Evolutionary conservation across 2,888 invertebrate genomes (phyloP), one percentile per base, ranked within the genome.

Genomic region (Scaeva pyrastri): DNA sequence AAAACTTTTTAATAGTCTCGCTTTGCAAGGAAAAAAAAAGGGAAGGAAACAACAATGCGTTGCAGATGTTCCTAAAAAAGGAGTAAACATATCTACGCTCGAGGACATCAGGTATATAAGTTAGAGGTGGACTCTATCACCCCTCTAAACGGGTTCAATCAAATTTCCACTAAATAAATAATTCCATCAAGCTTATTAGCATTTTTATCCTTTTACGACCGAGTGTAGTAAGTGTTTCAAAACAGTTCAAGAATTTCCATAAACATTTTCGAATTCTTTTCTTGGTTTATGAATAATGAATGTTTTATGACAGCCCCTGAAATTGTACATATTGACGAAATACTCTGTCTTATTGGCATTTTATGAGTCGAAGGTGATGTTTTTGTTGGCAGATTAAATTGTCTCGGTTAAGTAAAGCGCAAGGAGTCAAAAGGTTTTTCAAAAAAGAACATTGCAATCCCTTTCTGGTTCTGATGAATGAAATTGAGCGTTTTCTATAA

Each of bases 1-100:
- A 39, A 76, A 84, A 84, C 36, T 80, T 84, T 84, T 84, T 75
- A 80, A 84, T 72, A 74, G 80, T 78, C 84, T 71, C 43, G 45
- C 58, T 56, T 50, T 70, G 64, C 58, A 43, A 52, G 52, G 23
- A 6, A 45, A 26, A 2, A 43, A 12, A 6, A 56, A 26, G 0
- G n/a, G 14, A 56, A 56, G 26, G 19, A 21, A 16, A 31, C 12
- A 60, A 36, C 41, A 70, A 64, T 41, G 64, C 62, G 36, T 66
- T 84, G 70, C 75, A 76, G 55, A 71, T 81, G 56, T 50, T 71
- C 48, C 31, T 39, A 7, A 6, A 6, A 31, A 55, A 50, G 23
- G 6, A 21, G 50, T 39, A n/a, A 21, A 70, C 21, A 19, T 23
- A 39, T 52, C 52, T 39, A 39, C 26, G 21, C 0, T 36, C 12